phyloP scores from a whole-genome alignment of 2,113 vertebrate species.

The Helogale parvula region DNA sequence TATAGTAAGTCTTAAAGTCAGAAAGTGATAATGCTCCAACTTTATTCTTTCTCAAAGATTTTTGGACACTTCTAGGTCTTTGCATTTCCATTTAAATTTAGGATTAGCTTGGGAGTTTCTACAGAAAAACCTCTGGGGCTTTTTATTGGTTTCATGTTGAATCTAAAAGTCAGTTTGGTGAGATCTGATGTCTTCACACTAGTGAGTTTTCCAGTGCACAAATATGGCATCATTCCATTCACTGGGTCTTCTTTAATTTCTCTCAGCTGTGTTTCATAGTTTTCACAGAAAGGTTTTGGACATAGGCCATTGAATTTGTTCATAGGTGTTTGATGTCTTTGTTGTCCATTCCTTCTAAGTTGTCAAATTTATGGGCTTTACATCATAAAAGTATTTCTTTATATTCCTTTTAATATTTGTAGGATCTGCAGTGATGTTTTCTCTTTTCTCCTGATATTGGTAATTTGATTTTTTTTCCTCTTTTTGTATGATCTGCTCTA shows the following conservation, averaged over 20 bases:
- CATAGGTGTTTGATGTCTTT: not conserved
- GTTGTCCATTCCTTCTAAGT: not conserved
- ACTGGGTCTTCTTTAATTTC: not conserved
- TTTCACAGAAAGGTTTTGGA: not conserved
- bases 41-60: constrained; percentile 11
- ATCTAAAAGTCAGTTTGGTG: not conserved
- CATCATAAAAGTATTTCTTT: not conserved
- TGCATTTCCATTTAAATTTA: not conserved
- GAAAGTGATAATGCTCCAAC: not conserved
- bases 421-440: not conserved
- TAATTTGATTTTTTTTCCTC: not conserved
- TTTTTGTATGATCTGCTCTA: not conserved
- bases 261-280: not conserved
- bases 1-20: constrained; percentile 1
- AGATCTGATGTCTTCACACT: not conserved
- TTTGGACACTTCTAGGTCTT: not conserved
- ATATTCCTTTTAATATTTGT: not conserved
- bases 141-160: not conserved
- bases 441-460: not conserved
- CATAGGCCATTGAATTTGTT: not conserved
- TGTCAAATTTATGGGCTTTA: not conserved
- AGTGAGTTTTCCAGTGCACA: not conserved
- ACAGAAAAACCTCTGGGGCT: not conserved
- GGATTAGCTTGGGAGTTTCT: not conserved
- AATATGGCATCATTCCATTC: not conserved